Conservation (phyloP, 2,797 vertebrate genomes). For the Tokudaia tokunoshimensis region DNA sequence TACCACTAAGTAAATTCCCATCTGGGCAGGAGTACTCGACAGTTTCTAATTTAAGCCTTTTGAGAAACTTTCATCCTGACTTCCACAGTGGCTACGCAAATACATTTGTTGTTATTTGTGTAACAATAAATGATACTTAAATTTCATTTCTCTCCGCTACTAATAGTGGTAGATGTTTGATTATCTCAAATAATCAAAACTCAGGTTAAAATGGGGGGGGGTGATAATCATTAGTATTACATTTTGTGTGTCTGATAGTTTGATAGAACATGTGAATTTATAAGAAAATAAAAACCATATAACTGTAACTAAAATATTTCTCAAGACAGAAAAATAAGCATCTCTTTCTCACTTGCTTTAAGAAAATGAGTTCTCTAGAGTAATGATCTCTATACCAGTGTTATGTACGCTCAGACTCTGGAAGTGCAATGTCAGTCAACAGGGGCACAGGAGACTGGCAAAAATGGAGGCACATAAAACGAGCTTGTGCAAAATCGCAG, state of each 20-base stretch:
- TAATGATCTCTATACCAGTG: background rate
- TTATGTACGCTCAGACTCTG: background rate
- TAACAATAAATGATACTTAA: background rate
- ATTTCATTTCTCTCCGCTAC: background rate
- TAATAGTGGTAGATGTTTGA: background rate
- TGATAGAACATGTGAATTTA: background rate
- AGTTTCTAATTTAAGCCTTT: background rate
- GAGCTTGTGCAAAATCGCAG: background rate
- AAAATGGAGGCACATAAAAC: background rate
- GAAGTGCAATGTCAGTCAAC: background rate
- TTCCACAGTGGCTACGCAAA: background rate
- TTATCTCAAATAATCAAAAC: background rate
- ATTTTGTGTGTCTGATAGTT: background rate
- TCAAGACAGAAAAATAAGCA: background rate
- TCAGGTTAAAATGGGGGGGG: background rate
- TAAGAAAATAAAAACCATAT: background rate
- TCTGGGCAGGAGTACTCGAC: too few species aligned
- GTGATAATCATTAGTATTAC: background rate
- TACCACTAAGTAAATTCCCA: background rate
- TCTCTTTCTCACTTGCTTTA: background rate
- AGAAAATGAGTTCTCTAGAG: background rate
- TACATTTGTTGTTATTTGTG: background rate
- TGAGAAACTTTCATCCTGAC: too few species aligned
- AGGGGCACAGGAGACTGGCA: background rate
- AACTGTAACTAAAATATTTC: background rate